Evolutionary conservation across 1,140 invertebrate species (phyloP), one percentile per base, ranked within the genome.

Genomic region (Stegodyphus mimosarum): DNA sequence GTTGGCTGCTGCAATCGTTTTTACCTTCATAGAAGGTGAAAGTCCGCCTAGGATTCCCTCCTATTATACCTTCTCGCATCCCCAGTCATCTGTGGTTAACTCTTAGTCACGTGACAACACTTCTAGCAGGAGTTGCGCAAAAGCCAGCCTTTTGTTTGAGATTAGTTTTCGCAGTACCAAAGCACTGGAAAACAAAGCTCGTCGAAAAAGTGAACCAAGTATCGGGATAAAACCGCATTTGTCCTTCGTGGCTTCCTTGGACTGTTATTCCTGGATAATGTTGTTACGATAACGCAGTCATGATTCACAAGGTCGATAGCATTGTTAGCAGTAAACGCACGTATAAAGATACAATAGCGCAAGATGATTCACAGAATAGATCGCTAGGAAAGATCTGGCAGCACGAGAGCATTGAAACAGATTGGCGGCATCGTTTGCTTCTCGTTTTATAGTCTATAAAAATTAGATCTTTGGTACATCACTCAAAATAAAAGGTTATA

Each of bases 171-270:
- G 72, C 72, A 52, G 72, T 55, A 60, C 72, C 55, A 17, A 52
- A 9, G 11, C 49, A n/a, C n/a, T 17, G 52, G 17, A 74, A 60
- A 74, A 50, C 52, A 74, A 60, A 52, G 53, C 33, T 52, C 5
- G 17, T 60, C 11, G 50, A 72, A 72, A 72, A 60, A 50, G 48
- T 49, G 70, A 55, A 55, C 52, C 6, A 55, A 74, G 72, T 17
- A 50, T 49, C 0, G 3, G 71, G 50, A 73, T 73, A 74, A 74
- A 74, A 74, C 72, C 72, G 52, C 51, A 55, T n/a, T 55, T 74
- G 72, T 53, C 72, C 72, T 74, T 74, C 72, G 71, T 73, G 72
- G 72, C 72, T 74, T 74, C 72, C 72, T 74, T 55, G 52, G n/a
- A 60, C 55, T 60, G 55, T 60, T 60, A 60, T 60, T 60, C 9